Evolutionary conservation across 2,888 invertebrate species (phyloP).

Genomic region (Eupeodes latifasciatus): DNA sequence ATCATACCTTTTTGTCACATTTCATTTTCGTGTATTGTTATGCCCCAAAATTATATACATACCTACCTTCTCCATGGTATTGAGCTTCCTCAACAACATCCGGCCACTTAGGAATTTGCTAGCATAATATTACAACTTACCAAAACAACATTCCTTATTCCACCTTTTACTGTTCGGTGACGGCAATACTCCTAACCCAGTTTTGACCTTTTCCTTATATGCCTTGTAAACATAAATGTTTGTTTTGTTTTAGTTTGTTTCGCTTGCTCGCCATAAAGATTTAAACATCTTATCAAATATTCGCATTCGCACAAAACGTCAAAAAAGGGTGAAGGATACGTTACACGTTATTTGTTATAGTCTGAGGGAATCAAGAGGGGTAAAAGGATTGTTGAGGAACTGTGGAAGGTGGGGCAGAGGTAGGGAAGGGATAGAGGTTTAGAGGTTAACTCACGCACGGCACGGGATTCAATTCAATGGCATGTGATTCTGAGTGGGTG

Average conservation of each 20-base stretch:
- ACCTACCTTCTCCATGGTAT: no score
- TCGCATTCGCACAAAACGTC: slow-evolving; percentile 54
- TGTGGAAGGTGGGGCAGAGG: no score
- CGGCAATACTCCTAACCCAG: slow-evolving; percentile 65
- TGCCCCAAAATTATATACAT: no score
- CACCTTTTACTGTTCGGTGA: slow-evolving; percentile 33
- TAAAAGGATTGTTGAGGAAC: not conserved
- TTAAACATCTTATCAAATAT: slow-evolving; percentile 63
- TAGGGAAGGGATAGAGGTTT: not conserved
- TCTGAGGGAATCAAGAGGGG: not conserved
- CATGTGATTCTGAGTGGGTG: slow-evolving; percentile 53
- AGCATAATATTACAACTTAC: not conserved
- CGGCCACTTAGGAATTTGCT: not conserved
- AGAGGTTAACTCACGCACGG: slow-evolving; percentile 13
- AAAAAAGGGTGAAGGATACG: slow-evolving; percentile 38
- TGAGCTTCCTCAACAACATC: not conserved
- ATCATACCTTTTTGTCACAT: no score
- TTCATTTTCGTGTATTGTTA: no score
- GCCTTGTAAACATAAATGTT: not conserved
- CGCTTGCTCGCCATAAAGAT: slow-evolving; percentile 32
- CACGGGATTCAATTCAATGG: slow-evolving; percentile 55
- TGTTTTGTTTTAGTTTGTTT: slow-evolving; percentile 1
- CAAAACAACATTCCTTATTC: not conserved
- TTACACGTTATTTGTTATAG: not conserved
- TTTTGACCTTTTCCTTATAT: slow-evolving; percentile 48